Evolutionary conservation across 2,797 vertebrate species (phyloP).

Genomic region (Smutsia temminckii): DNA sequence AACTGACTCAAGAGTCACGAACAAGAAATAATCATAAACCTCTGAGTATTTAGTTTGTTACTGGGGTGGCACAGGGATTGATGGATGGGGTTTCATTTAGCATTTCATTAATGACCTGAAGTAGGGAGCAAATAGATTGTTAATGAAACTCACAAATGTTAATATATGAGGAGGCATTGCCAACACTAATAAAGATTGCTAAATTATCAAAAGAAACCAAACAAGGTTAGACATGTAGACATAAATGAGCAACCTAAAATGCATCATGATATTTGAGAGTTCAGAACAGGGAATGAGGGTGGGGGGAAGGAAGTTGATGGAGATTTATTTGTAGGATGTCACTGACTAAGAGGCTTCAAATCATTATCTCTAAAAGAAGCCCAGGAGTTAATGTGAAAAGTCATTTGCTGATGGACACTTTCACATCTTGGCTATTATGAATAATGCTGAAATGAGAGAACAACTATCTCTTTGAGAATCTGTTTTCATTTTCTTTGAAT

Average conservation of each 20-base stretch:
- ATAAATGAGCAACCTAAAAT: constrained; percentile 42
- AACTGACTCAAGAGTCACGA: constrained; percentile 69
- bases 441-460: not conserved
- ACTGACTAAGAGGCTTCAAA: constrained; percentile 10
- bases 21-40: constrained; percentile 76
- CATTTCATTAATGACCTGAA: constrained; percentile 78
- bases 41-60: constrained; percentile 64
- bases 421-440: not conserved
- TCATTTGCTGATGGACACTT: not conserved
- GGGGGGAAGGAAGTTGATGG: not conserved
- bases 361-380: constrained; percentile 23
- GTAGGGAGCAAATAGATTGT: constrained; percentile 69
- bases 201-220: constrained; percentile 57
- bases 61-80: constrained; percentile 44
- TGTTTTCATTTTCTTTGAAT: not conserved
- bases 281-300: not conserved
- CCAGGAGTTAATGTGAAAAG: constrained; percentile 23
- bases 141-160: constrained; percentile 78
- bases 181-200: constrained; percentile 58
- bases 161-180: constrained; percentile 47
- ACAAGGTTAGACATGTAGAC: constrained; percentile 34
- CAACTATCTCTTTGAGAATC: not conserved
- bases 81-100: constrained; percentile 72
- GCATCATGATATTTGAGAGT: not conserved
- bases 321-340: not conserved